Evolutionary conservation across 2,888 invertebrate genomes (phyloP).

Genomic region (Acanthoscelides obtectus): DNA sequence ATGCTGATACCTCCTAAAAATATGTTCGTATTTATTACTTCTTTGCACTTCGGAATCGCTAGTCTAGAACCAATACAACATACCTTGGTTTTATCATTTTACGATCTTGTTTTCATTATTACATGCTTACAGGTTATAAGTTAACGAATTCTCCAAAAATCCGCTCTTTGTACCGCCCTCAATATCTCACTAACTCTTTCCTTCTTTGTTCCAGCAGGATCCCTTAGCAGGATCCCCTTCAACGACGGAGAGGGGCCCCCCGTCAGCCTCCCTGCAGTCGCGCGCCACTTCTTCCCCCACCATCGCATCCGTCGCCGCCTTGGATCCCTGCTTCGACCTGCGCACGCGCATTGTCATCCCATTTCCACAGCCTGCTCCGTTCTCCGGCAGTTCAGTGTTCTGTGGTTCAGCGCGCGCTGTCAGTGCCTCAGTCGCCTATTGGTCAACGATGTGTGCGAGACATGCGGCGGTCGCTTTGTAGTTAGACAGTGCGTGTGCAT

Average conservation of each 20-base stretch:
- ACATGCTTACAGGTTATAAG: no score
- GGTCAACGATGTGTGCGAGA: background rate
- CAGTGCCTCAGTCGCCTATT: background rate
- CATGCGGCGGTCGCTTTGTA: background rate
- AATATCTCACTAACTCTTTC: background rate
- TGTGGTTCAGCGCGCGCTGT: background rate
- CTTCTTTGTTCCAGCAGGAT: background rate
- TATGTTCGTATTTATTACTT: no score
- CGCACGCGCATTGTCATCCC: background rate
- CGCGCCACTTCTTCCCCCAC: background rate
- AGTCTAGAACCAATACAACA: no score
- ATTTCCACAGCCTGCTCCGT: no score
- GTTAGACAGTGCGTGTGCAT: background rate
- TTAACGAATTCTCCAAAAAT: no score
- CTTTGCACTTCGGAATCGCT: no score
- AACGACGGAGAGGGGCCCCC: background rate
- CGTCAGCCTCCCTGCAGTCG: no score
- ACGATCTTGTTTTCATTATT: no score
- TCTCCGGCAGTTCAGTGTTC: background rate
- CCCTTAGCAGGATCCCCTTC: background rate
- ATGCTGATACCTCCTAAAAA: no score
- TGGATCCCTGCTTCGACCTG: background rate
- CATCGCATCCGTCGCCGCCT: background rate
- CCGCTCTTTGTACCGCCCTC: background rate
- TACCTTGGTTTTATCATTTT: no score